A percentile compares a stretch with the other conserved stretches of the same genome.
Evolutionary conservation across 53 echinoderm and acorn worm genomes (phyloP).

Genomic region (Patiria pectinifera): DNA sequence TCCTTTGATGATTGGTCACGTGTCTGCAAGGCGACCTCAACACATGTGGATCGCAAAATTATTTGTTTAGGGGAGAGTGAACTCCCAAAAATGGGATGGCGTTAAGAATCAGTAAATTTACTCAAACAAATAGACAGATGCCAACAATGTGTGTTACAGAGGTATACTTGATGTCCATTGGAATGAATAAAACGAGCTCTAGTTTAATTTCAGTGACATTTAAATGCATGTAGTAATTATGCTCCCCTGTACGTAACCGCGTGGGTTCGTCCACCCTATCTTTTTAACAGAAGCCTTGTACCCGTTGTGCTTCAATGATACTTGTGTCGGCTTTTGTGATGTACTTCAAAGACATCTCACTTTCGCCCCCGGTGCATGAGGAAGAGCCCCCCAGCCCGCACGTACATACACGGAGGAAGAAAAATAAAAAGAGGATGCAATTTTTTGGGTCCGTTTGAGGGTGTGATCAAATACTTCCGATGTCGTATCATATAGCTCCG

Average conservation of each 20-base stretch:
- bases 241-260: background rate
- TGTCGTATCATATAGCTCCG: too few relatives aligned
- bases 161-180: too few relatives aligned
- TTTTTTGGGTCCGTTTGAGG: too few relatives aligned
- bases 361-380: background rate
- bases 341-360: constrained; percentile 50
- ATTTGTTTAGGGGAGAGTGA: constrained; percentile 11
- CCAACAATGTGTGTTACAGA: too few relatives aligned
- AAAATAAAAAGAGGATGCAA: background rate
- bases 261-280: constrained; percentile 22
- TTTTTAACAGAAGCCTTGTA: background rate
- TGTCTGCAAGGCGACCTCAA: constrained; percentile 52
- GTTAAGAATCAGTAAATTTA: background rate
- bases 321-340: constrained; percentile 56
- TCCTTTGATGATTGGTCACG: constrained; percentile 61
- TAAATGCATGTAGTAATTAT: background rate
- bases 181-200: background rate
- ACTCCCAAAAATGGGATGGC: background rate
- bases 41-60: constrained; percentile 45
- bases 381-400: background rate
- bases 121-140: background rate
- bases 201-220: background rate
- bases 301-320: background rate
- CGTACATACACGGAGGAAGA: background rate
- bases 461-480: too few relatives aligned